Conservation (phyloP, 2,797 vertebrate species). For the Chrysocyon brachyurus region DNA sequence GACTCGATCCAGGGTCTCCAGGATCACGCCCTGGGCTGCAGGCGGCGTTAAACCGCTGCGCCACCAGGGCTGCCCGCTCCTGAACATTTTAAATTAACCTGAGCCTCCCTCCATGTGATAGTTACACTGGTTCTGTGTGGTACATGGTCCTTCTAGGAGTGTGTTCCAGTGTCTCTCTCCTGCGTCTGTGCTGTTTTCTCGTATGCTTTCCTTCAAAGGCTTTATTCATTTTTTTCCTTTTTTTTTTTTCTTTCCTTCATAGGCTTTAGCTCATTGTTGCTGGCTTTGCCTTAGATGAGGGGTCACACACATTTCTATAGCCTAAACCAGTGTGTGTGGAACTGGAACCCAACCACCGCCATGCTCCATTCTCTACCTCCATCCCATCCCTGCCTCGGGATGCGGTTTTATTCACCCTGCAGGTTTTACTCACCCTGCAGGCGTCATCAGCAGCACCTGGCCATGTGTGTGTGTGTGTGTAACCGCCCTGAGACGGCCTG, state of each 20-base stretch:
- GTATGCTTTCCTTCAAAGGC: not conserved
- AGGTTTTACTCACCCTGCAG: not conserved
- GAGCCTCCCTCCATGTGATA: not conserved
- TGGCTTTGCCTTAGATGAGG: not conserved
- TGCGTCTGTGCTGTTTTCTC: not conserved
- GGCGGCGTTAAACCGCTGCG: no score
- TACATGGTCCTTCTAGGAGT: not conserved
- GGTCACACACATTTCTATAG: not conserved
- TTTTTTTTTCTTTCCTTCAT: no score
- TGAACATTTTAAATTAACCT: no score
- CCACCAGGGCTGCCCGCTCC: no score
- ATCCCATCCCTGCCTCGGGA: not conserved
- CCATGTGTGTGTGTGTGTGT: not conserved
- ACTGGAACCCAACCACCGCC: not conserved
- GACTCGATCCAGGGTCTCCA: no score
- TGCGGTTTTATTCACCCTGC: not conserved
- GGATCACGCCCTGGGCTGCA: no score
- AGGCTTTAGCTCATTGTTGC: not conserved
- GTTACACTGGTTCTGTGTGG: no score
- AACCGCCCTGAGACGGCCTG: not conserved
- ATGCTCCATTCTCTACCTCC: not conserved
- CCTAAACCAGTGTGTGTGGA: not conserved
- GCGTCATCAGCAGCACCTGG: not conserved
- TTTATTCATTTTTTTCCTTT: not conserved
- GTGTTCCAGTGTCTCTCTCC: not conserved